Evolutionary conservation across 2,113 vertebrate genomes (phyloP), one percentile per base, ranked within the genome.

Genomic region (Neogobius melanostomus): DNA sequence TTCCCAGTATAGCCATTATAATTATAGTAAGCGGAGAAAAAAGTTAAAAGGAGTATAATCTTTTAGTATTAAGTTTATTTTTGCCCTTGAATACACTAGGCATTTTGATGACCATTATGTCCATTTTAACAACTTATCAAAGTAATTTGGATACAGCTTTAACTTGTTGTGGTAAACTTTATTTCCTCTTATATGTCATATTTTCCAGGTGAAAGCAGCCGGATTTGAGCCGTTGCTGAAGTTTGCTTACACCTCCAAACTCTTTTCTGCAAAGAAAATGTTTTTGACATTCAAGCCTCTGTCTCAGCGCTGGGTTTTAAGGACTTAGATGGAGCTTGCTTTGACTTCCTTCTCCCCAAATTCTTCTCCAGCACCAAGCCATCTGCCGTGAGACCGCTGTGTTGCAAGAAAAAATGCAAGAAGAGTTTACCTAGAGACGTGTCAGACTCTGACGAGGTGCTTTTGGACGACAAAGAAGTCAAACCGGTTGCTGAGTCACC

Each of bases 181-280:
- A 42, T 6, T 14, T 42, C 2, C 7, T 9, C 65, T 0, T 80
- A 28, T 80, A 0, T 64, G n/a, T 8, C 8, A 71, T 74, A 11
- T 71, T 8, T 14, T 62, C 50, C 87, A 99, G 98, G 94, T 99
- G 64, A 95, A 95, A 7, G 91, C 89, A 46, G 93, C 94, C 80
- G 97, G 97, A 74, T 99, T 99, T 82, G 93, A 94, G 75, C 95
- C 96, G 60, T 85, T 99, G 74, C 91, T 99, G 80, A 94, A 95
- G 61, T 99, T 99, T 87, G 96, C 95, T 67, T 99, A 99, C 88
- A 98, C 96, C 1, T 95, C 96, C 66, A 97, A 96, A 71, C 95
- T 99, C 47, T 85, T 79, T 93, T 98, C 65, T 93, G 91, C 69
- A 96, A 95, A 91, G 93, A 97, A 43, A 92, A 95, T 67, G 94